Base-by-base conservation (phyloP, 2,797 vertebrate genomes). In the Oreochromis grahami region DNA sequence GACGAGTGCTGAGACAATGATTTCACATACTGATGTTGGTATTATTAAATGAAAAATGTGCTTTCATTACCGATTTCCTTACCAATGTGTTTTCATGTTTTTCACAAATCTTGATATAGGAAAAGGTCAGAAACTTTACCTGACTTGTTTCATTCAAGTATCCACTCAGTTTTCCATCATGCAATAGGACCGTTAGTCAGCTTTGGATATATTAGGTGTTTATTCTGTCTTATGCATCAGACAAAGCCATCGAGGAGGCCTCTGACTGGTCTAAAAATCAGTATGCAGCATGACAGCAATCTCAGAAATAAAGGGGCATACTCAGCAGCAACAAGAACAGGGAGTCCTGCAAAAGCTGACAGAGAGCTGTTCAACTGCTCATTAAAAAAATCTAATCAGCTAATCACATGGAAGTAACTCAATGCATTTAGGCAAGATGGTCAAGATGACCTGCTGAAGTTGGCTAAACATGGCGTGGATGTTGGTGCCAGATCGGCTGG, bases 11-110 rank as follows among this genome's bases (percentile, higher is more conserved):
- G 38, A 68, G 34, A 78, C 11, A 56, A 76, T 41, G 68, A 45
- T 58, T 81, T 79, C 14, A 87, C 52, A 70, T 70, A 78, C 76
- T 76, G 82, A 84, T 45, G 81, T n/a, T 50, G 48, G n/a, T 65
- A 15, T 14, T 53, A 45, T 51, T 78, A 15, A 56, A 34, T 24
- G 9, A 15, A 65, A 24, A 53, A 53, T 24, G 38, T 15, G 13
- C 74, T 48, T 50, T 36, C 2, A 7, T 36, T 9, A 36, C 77
- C 5, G 5, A 78, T 4, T 78, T 32, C 11, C n/a, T 26, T 58
- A 26, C 41, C 11, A 32, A 48, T 8, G 19, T 63, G 10, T 63
- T 60, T 60, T 60, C 58, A 36, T 60, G 58, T 36, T 63, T 36
- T 63, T 63, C 32, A 48, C 3, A 29, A 72, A 74, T 32, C 68